Conservation (phyloP, 2,113 vertebrate genomes). For the Calyptommatus sinebrachiatus region DNA sequence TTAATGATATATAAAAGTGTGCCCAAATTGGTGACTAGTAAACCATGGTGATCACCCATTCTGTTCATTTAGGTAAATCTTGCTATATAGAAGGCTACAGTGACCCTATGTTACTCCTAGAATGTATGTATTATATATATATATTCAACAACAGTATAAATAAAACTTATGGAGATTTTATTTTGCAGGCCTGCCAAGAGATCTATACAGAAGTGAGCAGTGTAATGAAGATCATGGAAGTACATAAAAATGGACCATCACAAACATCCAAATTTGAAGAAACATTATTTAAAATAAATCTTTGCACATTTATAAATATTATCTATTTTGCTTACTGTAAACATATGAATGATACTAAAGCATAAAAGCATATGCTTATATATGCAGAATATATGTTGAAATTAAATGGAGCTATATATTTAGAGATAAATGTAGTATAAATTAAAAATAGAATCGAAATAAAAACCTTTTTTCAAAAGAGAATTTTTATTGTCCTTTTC, state of each 20-base stretch:
- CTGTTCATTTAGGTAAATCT: background rate
- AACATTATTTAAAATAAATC: conserved; percentile 38
- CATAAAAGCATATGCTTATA: background rate
- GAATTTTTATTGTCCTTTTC: conserved; percentile 54
- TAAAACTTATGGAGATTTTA: conserved; percentile 50
- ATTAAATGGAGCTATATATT: conserved; percentile 30
- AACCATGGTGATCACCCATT: background rate
- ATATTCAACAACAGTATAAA: conserved; percentile 19
- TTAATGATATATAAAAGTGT: background rate
- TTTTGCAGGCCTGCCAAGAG: conserved; percentile 58
- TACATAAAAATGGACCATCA: conserved; percentile 45
- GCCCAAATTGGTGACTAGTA: background rate
- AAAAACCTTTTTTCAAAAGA: conserved; percentile 26
- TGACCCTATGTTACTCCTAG: background rate
- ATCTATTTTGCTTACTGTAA: conserved; percentile 49
- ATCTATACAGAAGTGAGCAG: conserved; percentile 39
- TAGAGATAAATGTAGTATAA: background rate
- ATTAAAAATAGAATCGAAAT: conserved; percentile 39
- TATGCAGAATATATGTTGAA: conserved; percentile 14
- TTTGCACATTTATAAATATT: conserved; percentile 67
- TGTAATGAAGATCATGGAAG: conserved; percentile 53
- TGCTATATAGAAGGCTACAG: background rate
- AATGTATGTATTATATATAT: background rate
- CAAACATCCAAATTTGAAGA: conserved; percentile 48
- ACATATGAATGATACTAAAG: conserved; percentile 51